Evolutionary conservation across 2,113 vertebrate genomes (phyloP).

Genomic region (Piprites chloris): DNA sequence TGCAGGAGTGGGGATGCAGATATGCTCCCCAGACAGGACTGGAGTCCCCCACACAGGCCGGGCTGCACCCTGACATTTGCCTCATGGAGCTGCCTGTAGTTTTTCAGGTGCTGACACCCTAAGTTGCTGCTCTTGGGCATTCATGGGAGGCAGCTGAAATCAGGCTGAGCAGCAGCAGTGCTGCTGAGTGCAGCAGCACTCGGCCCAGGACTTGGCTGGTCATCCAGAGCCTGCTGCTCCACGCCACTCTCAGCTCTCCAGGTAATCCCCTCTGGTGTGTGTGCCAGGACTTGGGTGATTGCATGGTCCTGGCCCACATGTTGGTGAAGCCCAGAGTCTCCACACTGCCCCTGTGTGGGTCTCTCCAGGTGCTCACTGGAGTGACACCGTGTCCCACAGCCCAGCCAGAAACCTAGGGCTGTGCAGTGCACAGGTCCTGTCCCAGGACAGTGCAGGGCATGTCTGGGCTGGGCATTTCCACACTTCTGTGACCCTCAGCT

Average conservation of each 20-base stretch:
- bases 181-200: too few species aligned
- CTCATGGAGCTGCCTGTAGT: neutral
- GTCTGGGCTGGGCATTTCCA: neutral
- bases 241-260: neutral
- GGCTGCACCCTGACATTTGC: neutral
- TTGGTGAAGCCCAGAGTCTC: neutral
- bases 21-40: neutral
- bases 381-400: fast-evolving
- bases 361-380: neutral
- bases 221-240: neutral
- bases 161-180: neutral
- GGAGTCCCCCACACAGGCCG: neutral
- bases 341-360: fast-evolving
- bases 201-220: neutral
- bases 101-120: neutral
- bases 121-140: neutral
- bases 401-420: neutral
- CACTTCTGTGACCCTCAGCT: neutral
- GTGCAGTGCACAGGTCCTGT: fast-evolving
- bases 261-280: fast-evolving
- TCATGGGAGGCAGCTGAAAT: neutral
- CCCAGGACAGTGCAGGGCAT: neutral
- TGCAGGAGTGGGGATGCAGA: neutral
- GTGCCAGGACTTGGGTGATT: neutral
- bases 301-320: fast-evolving